Base-by-base conservation (phyloP, 2,888 invertebrate genomes). In the Andricus curvator region DNA sequence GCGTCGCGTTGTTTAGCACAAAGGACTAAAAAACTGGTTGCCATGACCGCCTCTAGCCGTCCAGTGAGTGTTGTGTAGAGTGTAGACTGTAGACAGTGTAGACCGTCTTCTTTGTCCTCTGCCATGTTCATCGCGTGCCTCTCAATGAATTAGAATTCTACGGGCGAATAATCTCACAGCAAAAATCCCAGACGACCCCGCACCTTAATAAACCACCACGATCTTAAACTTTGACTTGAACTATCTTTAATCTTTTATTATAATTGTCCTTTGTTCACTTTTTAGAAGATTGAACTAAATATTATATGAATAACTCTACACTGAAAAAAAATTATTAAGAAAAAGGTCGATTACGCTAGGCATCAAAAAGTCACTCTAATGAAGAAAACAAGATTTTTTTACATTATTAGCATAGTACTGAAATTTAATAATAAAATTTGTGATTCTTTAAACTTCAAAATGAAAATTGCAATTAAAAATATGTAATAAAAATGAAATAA, bases 71-170 rank as follows among this genome's bases (percentile, higher is more conserved):
- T 48, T 17, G 44, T 44, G 20, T 41, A 13, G 17, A 68, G 17
- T 17, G 33, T 2, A 33, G 0, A 37, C n/a, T 25, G 25, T 25
- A 25, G 1, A 25, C 25, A 25, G 68, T 25, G 25, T n/a, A 68
- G 68, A 48, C 68, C 48, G 25, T 48, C 68, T 70, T 70, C 68
- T 51, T 29, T 70, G 68, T 51, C 48, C 48, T 48, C 29, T 51
- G 25, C 25, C 29, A 70, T 48, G 48, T 29, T 70, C 70, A 70
- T 70, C 70, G 70, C 70, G 70, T 70, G 70, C 25, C 51, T 51
- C 70, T 70, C 70, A 51, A 70, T 70, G 48, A 51, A 70, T 70
- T 70, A 51, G 70, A 70, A 70, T 70, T 70, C 70, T 70, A 29
- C 48, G 25, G 17, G 11, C 51, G 48, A 70, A 70, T 70, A 29